Percentiles rank a stretch among this genome's conserved stretches.
Evolutionary conservation across 2,113 vertebrate genomes (phyloP).

Genomic region (Tachuris rubrigastra): DNA sequence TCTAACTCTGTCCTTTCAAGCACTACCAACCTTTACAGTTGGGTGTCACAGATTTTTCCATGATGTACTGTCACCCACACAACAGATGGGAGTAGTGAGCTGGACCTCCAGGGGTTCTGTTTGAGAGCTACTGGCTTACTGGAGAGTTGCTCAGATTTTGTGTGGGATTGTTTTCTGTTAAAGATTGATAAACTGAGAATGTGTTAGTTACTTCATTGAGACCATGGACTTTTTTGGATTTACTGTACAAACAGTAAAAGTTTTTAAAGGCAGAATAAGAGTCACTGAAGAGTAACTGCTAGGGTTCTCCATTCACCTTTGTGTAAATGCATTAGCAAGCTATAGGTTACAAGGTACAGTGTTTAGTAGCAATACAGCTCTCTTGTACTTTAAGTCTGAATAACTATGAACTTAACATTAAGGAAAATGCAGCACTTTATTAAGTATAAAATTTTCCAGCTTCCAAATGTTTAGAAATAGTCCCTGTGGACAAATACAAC

Average conservation of each 20-base stretch:
- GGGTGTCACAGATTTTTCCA: neutral
- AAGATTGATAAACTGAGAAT: neutral
- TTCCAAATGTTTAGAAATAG: neutral
- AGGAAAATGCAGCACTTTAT: neutral
- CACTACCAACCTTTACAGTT: neutral
- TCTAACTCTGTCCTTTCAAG: neutral
- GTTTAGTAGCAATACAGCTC: neutral
- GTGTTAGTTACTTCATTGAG: neutral
- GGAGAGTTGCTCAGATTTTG: neutral
- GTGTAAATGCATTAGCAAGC: neutral
- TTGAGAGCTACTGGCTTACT: neutral
- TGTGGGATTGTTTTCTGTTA: neutral
- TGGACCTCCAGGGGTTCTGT: neutral
- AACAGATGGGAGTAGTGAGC: neutral
- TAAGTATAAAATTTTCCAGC: neutral
- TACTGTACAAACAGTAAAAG: neutral
- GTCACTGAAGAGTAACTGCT: neutral
- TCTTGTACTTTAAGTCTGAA: neutral
- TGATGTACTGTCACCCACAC: neutral
- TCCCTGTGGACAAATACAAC: neutral
- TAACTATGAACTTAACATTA: neutral
- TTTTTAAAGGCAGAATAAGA: neutral
- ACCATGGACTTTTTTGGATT: neutral
- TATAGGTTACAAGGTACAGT: neutral
- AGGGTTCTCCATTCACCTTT: neutral